Evolutionary conservation across 1,140 invertebrate genomes (phyloP).

Genomic region (honey bee (Apis mellifera)): Amel_HAv3.1 CM009942.2:5478001-5478500

Average conservation of each 20-base stretch:
- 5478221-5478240: slow-evolving; percentile 48
- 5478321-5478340: slow-evolving; percentile 65
- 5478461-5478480: background rate
- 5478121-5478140: background rate
- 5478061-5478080: no score
- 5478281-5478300: background rate
- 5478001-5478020: no score
- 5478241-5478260: slow-evolving; percentile 46
- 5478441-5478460: background rate
- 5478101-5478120: background rate
- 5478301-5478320: slow-evolving; percentile 22
- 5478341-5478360: slow-evolving; percentile 61
- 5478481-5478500: background rate
- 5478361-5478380: slow-evolving; percentile 42
- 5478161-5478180: background rate
- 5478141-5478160: background rate
- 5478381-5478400: slow-evolving; percentile 47
- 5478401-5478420: slow-evolving; percentile 55
- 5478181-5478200: slow-evolving; percentile 13
- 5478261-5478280: slow-evolving; percentile 51
- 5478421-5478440: slow-evolving; percentile 53
- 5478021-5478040: no score
- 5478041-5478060: no score
- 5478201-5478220: slow-evolving; percentile 7
- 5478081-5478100: no score